Conservation (phyloP, 2,888 invertebrate genomes). For the Brenthis daphne region DNA sequence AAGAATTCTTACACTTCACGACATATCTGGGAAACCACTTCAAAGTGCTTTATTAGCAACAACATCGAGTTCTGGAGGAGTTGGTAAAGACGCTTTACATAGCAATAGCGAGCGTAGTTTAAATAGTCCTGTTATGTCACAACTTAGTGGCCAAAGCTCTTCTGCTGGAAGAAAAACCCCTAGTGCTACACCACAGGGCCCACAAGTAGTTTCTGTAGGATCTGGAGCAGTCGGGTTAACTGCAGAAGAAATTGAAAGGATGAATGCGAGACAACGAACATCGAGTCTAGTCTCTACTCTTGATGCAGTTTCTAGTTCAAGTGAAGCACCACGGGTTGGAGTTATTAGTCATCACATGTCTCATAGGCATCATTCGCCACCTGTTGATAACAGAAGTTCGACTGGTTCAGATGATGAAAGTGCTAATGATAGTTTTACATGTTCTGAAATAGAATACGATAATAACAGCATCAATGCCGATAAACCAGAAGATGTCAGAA, state of each 20-base stretch:
- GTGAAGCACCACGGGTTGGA: constrained; percentile 88
- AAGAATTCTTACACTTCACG: constrained; percentile 94
- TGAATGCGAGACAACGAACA: constrained; percentile 93
- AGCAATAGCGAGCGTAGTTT: constrained; percentile 95
- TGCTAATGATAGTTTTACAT: constrained; percentile 98
- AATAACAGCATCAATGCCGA: constrained; percentile 92
- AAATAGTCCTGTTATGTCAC: constrained; percentile 96
- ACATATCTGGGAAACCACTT: constrained; percentile 95
- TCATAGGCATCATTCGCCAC: constrained; percentile 88
- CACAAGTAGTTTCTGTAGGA: constrained; percentile 85
- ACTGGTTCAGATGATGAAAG: constrained; percentile 94
- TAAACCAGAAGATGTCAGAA: constrained; percentile 85
- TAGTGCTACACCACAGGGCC: constrained; percentile 85
- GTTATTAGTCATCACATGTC: constrained; percentile 86
- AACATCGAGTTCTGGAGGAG: constrained; percentile 93
- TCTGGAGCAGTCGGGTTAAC: constrained; percentile 91
- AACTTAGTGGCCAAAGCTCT: constrained; percentile 93
- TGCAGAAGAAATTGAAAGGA: constrained; percentile 95
- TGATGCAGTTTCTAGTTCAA: constrained; percentile 96
- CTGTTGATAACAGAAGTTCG: constrained; percentile 88
- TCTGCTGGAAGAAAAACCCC: constrained; percentile 89
- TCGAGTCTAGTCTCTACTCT: constrained; percentile 95
- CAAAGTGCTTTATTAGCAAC: constrained; percentile 95
- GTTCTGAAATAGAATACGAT: constrained; percentile 98
- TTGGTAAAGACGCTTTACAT: constrained; percentile 93